Evolutionary conservation across 2,797 vertebrate species (phyloP), one percentile per base, ranked within the genome.

Genomic region (Dryobates pubescens): DNA sequence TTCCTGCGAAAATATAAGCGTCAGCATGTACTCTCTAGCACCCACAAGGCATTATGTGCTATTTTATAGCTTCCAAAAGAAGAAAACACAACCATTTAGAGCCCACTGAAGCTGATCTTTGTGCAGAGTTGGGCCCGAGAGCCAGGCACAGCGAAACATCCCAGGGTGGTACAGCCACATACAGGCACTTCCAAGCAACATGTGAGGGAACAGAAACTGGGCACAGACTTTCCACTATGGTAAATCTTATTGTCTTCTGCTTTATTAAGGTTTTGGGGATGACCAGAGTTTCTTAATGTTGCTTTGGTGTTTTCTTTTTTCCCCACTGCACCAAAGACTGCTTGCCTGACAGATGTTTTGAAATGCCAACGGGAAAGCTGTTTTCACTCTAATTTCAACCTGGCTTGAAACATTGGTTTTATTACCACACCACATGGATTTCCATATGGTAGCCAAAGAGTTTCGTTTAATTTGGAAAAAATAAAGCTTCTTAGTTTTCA

Each of bases 361-460:
- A 93, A 85, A 82, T 47, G 53, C 14, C 24, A 79, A 7, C 0
- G 2, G 57, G 62, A 88, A 94, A 88, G 69, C 16, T 89, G 58
- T 47, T 95, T 88, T 74, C 58, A 51, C 34, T 82, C 26, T 43
- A n/a, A 30, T 84, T 88, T 86, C 65, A 85, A 63, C 45, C 45
- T 77, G 72, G 18, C 24, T 77, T 85, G 82, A 90, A 58, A 26
- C 23, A 64, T n/a, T 43, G 19, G 17, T 86, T 95, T 91, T 56
- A 70, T 32, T 54, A 84, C 19, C 15, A 78, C 9, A 59, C 6
- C 26, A 68, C 54, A 51, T 22, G 10, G 29, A 71, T 77, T 95
- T 86, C 63, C 51, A 65, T 32, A 27, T 10, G 38, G 64, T 84
- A 85, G 14, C 30, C 58, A 80, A 82, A 74, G 47, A 29, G 3